Evolutionary conservation across 2,888 invertebrate genomes (phyloP).

Genomic region (Thecocarcelia acutangulata): DNA sequence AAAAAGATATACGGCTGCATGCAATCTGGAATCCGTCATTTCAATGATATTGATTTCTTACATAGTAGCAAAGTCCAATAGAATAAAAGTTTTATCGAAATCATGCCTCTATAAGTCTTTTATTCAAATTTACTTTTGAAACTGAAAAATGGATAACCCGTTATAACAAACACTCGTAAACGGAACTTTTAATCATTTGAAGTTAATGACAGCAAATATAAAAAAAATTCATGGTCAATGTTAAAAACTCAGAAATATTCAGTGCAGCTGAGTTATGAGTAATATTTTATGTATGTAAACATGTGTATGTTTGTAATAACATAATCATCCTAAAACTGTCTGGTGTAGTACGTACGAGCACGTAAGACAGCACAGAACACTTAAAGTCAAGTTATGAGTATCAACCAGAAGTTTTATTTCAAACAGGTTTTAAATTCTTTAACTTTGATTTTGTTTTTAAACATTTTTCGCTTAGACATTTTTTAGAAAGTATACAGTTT

Average conservation of each 20-base stretch:
- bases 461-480: conserved; percentile 2
- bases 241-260: conserved; percentile 45
- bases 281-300: neutral
- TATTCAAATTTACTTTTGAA: neutral
- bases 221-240: conserved; percentile 65
- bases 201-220: conserved; percentile 6
- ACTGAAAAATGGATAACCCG: too few species aligned
- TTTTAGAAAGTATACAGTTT: conserved; percentile 56
- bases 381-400: neutral
- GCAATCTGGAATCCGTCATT: too few species aligned
- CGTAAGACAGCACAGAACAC: conserved; percentile 16
- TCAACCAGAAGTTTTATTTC: conserved; percentile 12
- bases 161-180: neutral
- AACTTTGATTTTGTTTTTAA: conserved; percentile 16
- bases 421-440: conserved; percentile 49
- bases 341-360: conserved; percentile 31
- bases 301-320: neutral
- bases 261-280: conserved; percentile 31
- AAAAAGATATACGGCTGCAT: too few species aligned
- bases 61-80: too few species aligned
- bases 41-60: too few species aligned
- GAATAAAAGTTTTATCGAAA: too few species aligned
- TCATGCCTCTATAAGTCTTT: too few species aligned
- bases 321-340: conserved; percentile 4
- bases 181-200: conserved; percentile 7